These are phyloP conservation scores for Notothenia rossii DNA, from an alignment of 2,113 vertebrate species.

Conservation along the genomic window DNA sequence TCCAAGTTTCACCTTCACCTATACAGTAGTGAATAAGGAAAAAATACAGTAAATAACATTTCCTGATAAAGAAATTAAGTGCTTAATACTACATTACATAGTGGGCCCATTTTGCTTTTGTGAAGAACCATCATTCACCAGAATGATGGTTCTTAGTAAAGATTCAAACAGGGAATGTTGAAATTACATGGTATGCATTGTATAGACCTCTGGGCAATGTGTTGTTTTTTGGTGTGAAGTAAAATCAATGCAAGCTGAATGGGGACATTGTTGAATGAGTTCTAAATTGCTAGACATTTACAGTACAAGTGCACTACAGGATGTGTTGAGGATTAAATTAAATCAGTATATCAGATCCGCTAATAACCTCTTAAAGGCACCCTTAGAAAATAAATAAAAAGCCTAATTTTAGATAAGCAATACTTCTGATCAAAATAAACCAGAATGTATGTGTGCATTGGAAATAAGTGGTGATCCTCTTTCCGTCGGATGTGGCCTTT, in stretches of 20 bases:
- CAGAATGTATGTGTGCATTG: neutral
- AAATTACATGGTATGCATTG: neutral
- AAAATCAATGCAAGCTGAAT: slow-evolving; percentile 28
- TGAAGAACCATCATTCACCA: neutral
- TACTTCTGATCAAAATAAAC: neutral
- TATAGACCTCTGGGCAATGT: neutral
- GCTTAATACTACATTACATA: slow-evolving; percentile 5
- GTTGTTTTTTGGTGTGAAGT: slow-evolving; percentile 1
- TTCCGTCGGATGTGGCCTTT: slow-evolving; percentile 2
- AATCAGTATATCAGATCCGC: slow-evolving; percentile 37
- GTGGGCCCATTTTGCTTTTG: slow-evolving; percentile 10
- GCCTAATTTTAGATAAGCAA: slow-evolving; percentile 25
- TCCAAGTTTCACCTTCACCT: neutral
- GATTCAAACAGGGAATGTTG: neutral
- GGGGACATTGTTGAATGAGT: slow-evolving; percentile 12
- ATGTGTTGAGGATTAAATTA: slow-evolving; percentile 51
- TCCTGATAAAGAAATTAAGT: neutral
- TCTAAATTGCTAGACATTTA: slow-evolving; percentile 2
- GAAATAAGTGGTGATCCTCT: slow-evolving; percentile 2
- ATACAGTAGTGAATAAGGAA: neutral
- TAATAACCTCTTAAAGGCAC: slow-evolving; percentile 43
- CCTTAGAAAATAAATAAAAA: slow-evolving; percentile 44
- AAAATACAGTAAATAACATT: neutral
- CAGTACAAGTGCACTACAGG: neutral
- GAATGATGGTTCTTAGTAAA: neutral